Evolutionary conservation across 2,113 vertebrate genomes (phyloP).

Genomic region (Heterocephalus glaber): DNA sequence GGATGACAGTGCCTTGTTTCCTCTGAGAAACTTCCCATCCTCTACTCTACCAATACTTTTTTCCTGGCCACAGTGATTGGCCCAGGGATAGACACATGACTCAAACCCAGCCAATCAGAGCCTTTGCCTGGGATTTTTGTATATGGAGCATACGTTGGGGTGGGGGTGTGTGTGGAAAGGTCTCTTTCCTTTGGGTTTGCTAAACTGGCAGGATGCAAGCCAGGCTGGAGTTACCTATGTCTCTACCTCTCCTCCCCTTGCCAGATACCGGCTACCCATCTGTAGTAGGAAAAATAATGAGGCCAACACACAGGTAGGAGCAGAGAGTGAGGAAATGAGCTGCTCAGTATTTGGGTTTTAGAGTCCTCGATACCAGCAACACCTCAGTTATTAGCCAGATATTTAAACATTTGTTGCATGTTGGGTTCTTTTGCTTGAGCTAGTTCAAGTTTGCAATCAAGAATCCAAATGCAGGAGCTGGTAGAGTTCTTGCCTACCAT

Average conservation of each 20-base stretch:
- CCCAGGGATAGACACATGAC: not conserved
- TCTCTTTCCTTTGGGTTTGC: not conserved
- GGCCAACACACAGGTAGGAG: not conserved
- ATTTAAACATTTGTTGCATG: constrained; percentile 31
- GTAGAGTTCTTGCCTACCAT: not conserved
- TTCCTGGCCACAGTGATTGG: constrained; percentile 10
- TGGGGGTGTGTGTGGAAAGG: no score
- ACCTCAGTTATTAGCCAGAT: not conserved
- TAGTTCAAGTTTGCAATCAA: not conserved
- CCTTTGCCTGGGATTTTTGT: constrained; percentile 31
- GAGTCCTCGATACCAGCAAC: not conserved
- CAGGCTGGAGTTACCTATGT: not conserved
- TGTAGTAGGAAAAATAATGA: not conserved
- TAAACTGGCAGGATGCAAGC: not conserved
- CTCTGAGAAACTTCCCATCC: not conserved
- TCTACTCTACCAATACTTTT: not conserved
- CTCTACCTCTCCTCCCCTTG: not conserved
- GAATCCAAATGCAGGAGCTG: not conserved
- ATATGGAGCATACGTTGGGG: not conserved
- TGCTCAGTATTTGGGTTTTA: not conserved
- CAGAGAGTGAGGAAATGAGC: not conserved
- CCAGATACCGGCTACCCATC: not conserved
- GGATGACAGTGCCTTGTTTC: not conserved
- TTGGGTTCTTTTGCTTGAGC: constrained; percentile 30
- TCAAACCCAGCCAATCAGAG: constrained; percentile 30